Percentiles rank a stretch among this genome's conserved stretches.
Conservation (phyloP, 2,797 vertebrate genomes). For the Rhinatrema bivittatum region DNA sequence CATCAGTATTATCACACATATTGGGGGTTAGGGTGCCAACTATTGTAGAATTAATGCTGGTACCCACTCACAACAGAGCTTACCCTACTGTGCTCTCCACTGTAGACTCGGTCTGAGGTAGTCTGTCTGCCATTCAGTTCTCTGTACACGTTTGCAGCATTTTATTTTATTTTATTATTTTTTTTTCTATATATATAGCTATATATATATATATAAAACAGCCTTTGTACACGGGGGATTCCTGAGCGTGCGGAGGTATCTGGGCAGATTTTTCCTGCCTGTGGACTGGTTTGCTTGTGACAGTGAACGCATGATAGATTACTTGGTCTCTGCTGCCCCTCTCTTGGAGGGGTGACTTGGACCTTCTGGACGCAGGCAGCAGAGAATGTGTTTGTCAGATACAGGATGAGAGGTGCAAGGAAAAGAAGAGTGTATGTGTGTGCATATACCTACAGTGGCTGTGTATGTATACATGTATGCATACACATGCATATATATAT, state of each 20-base stretch:
- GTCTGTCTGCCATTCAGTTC: no score
- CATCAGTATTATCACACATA: no score
- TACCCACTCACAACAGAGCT: slow-evolving; percentile 7
- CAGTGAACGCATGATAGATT: slow-evolving; percentile 17
- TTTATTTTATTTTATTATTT: slow-evolving; percentile 40
- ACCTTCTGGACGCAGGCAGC: no score
- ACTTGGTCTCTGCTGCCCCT: slow-evolving; percentile 17
- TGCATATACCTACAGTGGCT: not conserved
- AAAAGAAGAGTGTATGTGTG: slow-evolving; percentile 1
- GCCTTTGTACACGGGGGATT: slow-evolving; percentile 44
- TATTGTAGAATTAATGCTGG: no score
- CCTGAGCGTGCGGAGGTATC: slow-evolving; percentile 41
- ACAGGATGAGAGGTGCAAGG: slow-evolving; percentile 14
- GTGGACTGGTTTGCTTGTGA: slow-evolving; percentile 26
- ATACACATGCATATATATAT: slow-evolving; percentile 12
- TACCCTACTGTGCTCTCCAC: slow-evolving; percentile 2
- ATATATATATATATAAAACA: slow-evolving; percentile 38
- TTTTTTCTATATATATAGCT: slow-evolving; percentile 34
- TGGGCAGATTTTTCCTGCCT: slow-evolving; percentile 58
- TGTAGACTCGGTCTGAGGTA: slow-evolving; percentile 28
- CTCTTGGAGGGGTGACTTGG: slow-evolving; percentile 1
- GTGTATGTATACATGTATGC: not conserved
- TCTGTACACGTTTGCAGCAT: slow-evolving; percentile 21
- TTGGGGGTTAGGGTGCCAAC: no score
- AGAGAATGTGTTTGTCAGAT: slow-evolving; percentile 10